Evolutionary conservation across 2,797 vertebrate genomes (phyloP).

Genomic region (Apodemus agrarius): DNA sequence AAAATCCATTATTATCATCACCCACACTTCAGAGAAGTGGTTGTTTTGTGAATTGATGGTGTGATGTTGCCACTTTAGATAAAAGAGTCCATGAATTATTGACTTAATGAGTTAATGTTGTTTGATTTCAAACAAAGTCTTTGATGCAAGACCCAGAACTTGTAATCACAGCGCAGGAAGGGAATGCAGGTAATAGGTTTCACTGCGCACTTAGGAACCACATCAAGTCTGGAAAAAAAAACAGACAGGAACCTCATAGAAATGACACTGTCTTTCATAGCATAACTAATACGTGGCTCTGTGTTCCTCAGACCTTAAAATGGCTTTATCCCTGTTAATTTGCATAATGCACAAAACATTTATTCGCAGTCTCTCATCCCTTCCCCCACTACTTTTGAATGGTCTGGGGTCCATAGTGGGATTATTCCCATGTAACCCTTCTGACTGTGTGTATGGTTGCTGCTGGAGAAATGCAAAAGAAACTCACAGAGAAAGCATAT

Average conservation of each 20-base stretch:
- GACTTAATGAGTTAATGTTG: slow-evolving; percentile 96
- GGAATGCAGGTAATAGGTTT: slow-evolving; percentile 77
- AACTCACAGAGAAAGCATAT: not conserved
- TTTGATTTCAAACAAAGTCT: slow-evolving; percentile 91
- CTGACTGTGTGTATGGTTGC: not conserved
- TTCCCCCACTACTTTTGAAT: not conserved
- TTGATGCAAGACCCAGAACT: slow-evolving; percentile 87
- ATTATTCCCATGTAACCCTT: not conserved
- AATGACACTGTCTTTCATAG: slow-evolving; percentile 48
- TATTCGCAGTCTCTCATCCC: not conserved
- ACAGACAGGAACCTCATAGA: slow-evolving; percentile 34
- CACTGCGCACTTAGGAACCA: slow-evolving; percentile 67
- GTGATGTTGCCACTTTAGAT: slow-evolving; percentile 93
- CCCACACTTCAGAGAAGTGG: slow-evolving; percentile 91
- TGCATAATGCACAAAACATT: not conserved
- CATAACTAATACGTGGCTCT: slow-evolving; percentile 56
- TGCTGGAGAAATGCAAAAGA: not conserved
- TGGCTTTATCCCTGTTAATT: slow-evolving; percentile 32
- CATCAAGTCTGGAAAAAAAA: slow-evolving; percentile 62
- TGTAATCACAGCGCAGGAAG: slow-evolving; percentile 80
- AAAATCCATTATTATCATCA: slow-evolving; percentile 93
- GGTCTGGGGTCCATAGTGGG: not conserved
- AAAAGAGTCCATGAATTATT: slow-evolving; percentile 97
- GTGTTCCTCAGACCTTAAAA: slow-evolving; percentile 58
- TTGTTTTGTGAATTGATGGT: slow-evolving; percentile 92